Evolutionary conservation across 2,888 invertebrate species (phyloP).

Genomic region (Poecilus cupreus): DNA sequence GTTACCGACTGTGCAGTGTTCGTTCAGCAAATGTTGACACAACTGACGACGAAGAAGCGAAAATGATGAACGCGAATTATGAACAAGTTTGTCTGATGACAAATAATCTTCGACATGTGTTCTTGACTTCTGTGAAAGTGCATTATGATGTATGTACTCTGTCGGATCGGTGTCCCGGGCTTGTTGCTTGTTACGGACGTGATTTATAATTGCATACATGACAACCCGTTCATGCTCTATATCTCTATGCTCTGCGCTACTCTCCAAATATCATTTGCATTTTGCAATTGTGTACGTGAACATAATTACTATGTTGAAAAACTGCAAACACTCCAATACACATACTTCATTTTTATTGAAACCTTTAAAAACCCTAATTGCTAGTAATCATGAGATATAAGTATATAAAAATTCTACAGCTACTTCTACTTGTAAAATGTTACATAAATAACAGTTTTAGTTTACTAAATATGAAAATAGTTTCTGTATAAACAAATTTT

Average conservation of each 20-base stretch:
- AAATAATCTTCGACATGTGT: constrained; percentile 32
- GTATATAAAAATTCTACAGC: too few relatives aligned
- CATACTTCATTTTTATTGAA: too few relatives aligned
- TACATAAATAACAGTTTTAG: too few relatives aligned
- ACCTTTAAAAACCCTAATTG: too few relatives aligned
- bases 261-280: not conserved
- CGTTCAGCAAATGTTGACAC: constrained; percentile 53
- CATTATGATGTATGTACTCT: constrained; percentile 8
- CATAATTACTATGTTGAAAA: too few relatives aligned
- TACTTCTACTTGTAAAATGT: too few relatives aligned
- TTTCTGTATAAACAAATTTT: too few relatives aligned
- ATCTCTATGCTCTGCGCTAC: not conserved
- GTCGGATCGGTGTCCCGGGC: not conserved
- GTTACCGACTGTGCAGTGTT: not conserved
- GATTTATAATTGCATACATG: constrained; percentile 25
- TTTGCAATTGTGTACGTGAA: not conserved
- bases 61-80: constrained; percentile 55
- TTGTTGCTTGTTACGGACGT: not conserved
- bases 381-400: too few relatives aligned
- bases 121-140: constrained; percentile 48
- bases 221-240: not conserved
- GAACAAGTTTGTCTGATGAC: constrained; percentile 52
- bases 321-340: too few relatives aligned
- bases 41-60: constrained; percentile 49
- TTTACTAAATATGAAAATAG: too few relatives aligned